Evolutionary conservation across 2,888 invertebrate genomes (phyloP), one percentile per base, ranked within the genome.

Genomic region (Callimorpha dominula): DNA sequence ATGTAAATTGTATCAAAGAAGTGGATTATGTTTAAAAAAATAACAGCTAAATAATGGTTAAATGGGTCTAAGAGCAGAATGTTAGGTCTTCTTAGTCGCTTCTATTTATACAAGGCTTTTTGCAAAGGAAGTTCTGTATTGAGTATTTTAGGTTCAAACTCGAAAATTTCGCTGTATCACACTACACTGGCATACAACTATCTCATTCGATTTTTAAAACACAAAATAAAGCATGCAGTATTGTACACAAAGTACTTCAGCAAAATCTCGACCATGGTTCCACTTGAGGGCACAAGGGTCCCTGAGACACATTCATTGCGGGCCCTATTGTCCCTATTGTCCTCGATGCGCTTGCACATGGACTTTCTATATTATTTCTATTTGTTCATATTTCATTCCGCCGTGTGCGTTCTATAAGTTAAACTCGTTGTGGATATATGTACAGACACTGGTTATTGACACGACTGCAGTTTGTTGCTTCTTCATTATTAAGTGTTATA

Each of bases 291-390:
- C 63, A 65, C 68, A 50, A 66, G 66, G 54, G 71, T 65, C 67
- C 68, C 70, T 63, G 65, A 75, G 75, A 74, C 74, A 77, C 75
- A 75, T 78, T 82, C 79, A 83, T 81, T 80, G 80, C 80, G 72
- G 76, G 69, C 63, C 66, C n/a, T n/a, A n/a, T n/a, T n/a, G n/a
- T 31, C 31, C 31, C 72, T 79, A 85, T 84, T 85, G 83, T 85
- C 75, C 76, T 72, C 75, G 65, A 79, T 75, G 73, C 70, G 71
- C 74, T 68, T 70, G 81, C 78, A 72, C 81, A 78, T 75, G 77
- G 71, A 73, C 72, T 69, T 69, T 75, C 62, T 67, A 42, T 68
- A 68, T 78, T 75, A 74, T 82, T 80, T 78, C 69, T 77, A 72
- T 78, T 81, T 74, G 74, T 81, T 79, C 67, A 71, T 68, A 75